phyloP scores from a whole-genome alignment of 2,888 invertebrate species.

The Zygaena filipendulae region DNA sequence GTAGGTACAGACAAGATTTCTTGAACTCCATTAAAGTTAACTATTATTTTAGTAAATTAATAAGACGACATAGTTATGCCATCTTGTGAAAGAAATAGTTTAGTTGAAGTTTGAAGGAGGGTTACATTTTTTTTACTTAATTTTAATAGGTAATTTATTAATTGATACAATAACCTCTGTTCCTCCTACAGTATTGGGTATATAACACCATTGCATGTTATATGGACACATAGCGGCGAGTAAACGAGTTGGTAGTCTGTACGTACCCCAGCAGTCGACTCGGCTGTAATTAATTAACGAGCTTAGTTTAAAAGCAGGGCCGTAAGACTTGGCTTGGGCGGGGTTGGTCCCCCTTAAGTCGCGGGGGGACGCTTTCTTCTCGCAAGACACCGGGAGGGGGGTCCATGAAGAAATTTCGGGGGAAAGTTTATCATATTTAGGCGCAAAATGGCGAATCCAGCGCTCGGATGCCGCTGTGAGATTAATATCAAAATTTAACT shows the following conservation, averaged over 20 bases:
- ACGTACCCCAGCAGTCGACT: slow-evolving; percentile 59
- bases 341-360: slow-evolving; percentile 26
- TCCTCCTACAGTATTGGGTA: too few relatives aligned
- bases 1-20: too few relatives aligned
- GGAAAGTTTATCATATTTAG: slow-evolving; percentile 70
- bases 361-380: slow-evolving; percentile 31
- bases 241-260: too few relatives aligned
- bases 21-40: too few relatives aligned
- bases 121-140: too few relatives aligned
- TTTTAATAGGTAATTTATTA: too few relatives aligned
- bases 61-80: too few relatives aligned
- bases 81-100: too few relatives aligned
- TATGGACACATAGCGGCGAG: slow-evolving; percentile 59
- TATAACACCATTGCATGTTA: neutral
- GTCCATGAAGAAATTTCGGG: slow-evolving; percentile 61
- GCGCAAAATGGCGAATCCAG: slow-evolving; percentile 69
- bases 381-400: slow-evolving; percentile 40
- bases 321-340: slow-evolving; percentile 58
- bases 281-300: slow-evolving; percentile 70
- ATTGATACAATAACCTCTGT: too few relatives aligned
- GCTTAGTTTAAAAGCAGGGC: slow-evolving; percentile 71
- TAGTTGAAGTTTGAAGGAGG: too few relatives aligned
- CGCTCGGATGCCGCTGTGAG: slow-evolving; percentile 59
- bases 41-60: too few relatives aligned
- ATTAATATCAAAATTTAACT: slow-evolving; percentile 67